Conservation (phyloP, 2,113 vertebrate genomes). For the Nycticebus coucang region DNA sequence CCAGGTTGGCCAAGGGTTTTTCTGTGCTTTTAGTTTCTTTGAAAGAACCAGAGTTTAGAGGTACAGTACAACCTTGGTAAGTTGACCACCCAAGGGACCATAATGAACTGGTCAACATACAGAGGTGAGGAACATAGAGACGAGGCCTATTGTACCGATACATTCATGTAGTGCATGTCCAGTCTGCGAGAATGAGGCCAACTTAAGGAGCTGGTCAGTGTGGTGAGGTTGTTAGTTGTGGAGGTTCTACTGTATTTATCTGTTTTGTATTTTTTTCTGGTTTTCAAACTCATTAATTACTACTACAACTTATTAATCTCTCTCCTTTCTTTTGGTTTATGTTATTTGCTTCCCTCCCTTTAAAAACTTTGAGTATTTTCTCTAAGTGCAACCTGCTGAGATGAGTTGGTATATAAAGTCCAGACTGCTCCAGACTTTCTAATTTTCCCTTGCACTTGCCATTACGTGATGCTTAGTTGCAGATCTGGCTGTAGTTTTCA, state of each 20-base stretch:
- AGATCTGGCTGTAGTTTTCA: neutral
- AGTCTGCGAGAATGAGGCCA: too few species aligned
- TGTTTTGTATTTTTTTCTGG: neutral
- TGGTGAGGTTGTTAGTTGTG: too few species aligned
- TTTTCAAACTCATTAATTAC: neutral
- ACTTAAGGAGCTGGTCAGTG: too few species aligned
- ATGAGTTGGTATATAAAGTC: neutral
- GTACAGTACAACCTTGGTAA: too few species aligned
- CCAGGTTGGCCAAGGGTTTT: neutral
- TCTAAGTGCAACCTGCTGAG: too few species aligned
- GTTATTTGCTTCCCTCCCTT: neutral
- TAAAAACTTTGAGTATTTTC: neutral
- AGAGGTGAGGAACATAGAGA: too few species aligned
- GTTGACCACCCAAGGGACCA: too few species aligned
- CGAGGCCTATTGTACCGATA: too few species aligned
- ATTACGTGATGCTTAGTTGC: rapidly evolving
- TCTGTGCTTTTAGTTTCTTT: neutral
- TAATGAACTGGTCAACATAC: too few species aligned
- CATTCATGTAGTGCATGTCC: too few species aligned
- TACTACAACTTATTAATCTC: neutral
- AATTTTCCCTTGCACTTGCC: neutral
- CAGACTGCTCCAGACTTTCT: too few species aligned
- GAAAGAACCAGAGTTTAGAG: neutral
- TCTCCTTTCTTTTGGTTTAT: neutral
- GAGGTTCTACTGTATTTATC: too few species aligned